Evolutionary conservation across 2,888 invertebrate genomes (phyloP).

Genomic region (Hylaea fasciaria): DNA sequence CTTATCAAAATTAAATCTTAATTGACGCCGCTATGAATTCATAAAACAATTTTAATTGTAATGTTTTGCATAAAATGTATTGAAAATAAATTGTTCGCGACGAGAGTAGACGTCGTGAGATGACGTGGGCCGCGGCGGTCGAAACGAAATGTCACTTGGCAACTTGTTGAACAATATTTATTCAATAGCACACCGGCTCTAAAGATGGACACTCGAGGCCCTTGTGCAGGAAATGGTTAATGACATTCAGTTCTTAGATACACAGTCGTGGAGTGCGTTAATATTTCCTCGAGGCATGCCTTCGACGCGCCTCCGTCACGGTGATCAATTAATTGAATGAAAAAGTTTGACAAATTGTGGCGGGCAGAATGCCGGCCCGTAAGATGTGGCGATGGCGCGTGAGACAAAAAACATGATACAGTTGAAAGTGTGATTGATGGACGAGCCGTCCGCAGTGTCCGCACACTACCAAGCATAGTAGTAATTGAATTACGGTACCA

Average conservation of each 20-base stretch:
- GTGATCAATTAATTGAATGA: constrained; percentile 75
- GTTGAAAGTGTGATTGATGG: constrained; percentile 83
- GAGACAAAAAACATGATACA: constrained; percentile 77
- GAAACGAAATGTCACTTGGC: constrained; percentile 79
- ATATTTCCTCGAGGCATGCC: constrained; percentile 63
- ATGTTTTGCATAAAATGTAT: constrained; percentile 74
- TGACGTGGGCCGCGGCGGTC: constrained; percentile 65
- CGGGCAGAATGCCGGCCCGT: constrained; percentile 64
- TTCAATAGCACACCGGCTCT: constrained; percentile 74
- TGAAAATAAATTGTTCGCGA: constrained; percentile 73
- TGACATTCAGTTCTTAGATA: constrained; percentile 78
- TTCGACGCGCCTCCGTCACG: constrained; percentile 51
- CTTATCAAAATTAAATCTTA: constrained; percentile 82
- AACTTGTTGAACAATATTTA: constrained; percentile 81
- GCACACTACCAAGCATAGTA: constrained; percentile 65
- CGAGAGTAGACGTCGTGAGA: constrained; percentile 62
- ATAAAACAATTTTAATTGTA: constrained; percentile 80
- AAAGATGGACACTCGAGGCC: constrained; percentile 75
- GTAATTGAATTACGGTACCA: constrained; percentile 80
- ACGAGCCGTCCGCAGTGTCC: constrained; percentile 61
- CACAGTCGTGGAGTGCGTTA: constrained; percentile 71
- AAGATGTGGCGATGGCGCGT: constrained; percentile 61
- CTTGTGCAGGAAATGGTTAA: constrained; percentile 78
- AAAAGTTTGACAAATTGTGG: constrained; percentile 78
- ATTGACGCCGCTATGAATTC: constrained; percentile 73